Evolutionary conservation across 1,140 invertebrate species (phyloP).

Genomic region (Heliconius nattereri): DNA sequence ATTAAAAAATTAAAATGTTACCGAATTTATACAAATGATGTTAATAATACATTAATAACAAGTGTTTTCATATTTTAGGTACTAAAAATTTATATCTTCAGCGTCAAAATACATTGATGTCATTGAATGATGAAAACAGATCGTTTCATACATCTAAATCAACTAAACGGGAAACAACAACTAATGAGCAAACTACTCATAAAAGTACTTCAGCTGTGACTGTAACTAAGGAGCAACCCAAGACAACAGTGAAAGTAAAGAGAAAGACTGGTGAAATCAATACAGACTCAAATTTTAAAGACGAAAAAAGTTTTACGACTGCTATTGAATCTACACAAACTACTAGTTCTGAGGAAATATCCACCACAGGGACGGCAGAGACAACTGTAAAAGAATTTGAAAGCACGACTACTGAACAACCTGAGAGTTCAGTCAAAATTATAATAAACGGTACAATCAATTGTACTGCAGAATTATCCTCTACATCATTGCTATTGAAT

Average conservation of each 20-base stretch:
- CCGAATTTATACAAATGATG: no score
- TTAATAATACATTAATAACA: neutral
- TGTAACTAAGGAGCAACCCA: constrained; percentile 44
- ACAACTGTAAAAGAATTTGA: constrained; percentile 39
- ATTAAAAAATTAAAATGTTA: no score
- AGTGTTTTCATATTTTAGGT: constrained; percentile 19
- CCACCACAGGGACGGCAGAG: constrained; percentile 13
- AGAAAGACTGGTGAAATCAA: constrained; percentile 54
- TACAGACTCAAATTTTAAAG: constrained; percentile 25
- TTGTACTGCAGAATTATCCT: constrained; percentile 70
- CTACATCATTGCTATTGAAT: constrained; percentile 60
- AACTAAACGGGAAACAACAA: constrained; percentile 54
- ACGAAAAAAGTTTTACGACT: constrained; percentile 33
- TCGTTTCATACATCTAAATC: constrained; percentile 59
- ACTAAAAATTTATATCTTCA: constrained; percentile 34
- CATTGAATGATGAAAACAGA: constrained; percentile 53
- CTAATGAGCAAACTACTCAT: constrained; percentile 46
- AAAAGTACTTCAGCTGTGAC: constrained; percentile 47
- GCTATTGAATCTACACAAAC: constrained; percentile 34
- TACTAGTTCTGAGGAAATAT: constrained; percentile 22
- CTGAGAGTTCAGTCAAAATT: constrained; percentile 63
- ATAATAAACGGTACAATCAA: constrained; percentile 74
- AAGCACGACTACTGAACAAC: constrained; percentile 54
- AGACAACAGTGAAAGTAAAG: constrained; percentile 59
- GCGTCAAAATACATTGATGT: constrained; percentile 35